Evolutionary conservation across 2,113 vertebrate genomes (phyloP), one percentile per base, ranked within the genome.

Genomic region (Passer montanus): DNA sequence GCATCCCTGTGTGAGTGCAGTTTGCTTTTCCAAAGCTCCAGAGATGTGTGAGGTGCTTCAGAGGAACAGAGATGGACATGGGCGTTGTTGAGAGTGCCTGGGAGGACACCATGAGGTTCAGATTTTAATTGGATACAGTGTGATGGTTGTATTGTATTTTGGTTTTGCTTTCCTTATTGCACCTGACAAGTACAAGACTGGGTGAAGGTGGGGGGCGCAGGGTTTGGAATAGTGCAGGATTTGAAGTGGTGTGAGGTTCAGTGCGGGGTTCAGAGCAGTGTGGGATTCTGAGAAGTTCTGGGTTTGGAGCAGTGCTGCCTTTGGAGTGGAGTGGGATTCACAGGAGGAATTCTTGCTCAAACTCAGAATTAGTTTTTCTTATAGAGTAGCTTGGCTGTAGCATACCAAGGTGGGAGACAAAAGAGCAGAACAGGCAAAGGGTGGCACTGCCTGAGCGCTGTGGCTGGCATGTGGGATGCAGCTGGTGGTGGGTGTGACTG

Each of bases 1-100:
- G 2, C 24, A 5, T 16, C 19, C 18, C 23, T 14, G 6, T 0
- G 0, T 2, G 11, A 7, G 1, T 17, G 69, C 15, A 39, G 31
- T 55, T 79, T 30, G 70, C 9, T 23, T 46, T 74, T 47, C 33
- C 55, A 52, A 20, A 79, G 79, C 55, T 74, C 37, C 15, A 27
- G 79, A 55, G 55, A 17, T 12, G 27, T 3, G 9, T 16, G 4
- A 20, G 39, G 9, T 63, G 55, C 72, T 83, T 70, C 39, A 27
- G 59, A 56, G 53, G 60, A 72, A 7, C 7, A 31, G 49, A 37
- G 83, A 4, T 66, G 44, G 31, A 30, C 2, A 12, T 0, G 0
- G 22, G 5, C 1, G 1, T 5, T 75, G 58, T 12, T 39, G 47
- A 68, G 64, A 70, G 33, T 13, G 4, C 0, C 0, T 11, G 27